Conservation (phyloP, 2,797 vertebrate species). For the Helostoma temminkii region DNA sequence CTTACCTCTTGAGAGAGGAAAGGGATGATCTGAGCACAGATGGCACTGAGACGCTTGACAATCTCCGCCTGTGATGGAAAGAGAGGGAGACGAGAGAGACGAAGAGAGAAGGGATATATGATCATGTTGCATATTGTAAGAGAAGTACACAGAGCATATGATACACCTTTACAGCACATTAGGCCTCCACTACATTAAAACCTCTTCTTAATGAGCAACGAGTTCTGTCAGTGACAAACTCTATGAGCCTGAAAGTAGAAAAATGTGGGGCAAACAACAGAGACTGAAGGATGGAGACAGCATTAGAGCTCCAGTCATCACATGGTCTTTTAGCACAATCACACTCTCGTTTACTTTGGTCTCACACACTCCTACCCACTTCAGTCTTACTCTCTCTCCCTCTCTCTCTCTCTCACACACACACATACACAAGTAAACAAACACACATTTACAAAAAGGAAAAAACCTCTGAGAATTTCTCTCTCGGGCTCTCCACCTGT, state of each 20-base stretch:
- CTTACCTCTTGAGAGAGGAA: conserved; percentile 99
- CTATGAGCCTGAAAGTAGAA: conserved; percentile 1
- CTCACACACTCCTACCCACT: conserved; percentile 16
- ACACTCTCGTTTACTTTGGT: conserved; percentile 46
- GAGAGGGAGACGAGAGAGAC: conserved; percentile 32
- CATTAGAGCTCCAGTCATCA: conserved; percentile 46
- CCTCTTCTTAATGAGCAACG: conserved; percentile 43
- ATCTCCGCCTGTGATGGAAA: conserved; percentile 91
- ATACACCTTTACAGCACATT: conserved; percentile 59
- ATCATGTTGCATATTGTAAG: conserved; percentile 41
- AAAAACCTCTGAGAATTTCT: conserved; percentile 8
- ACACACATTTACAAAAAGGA: conserved; percentile 17
- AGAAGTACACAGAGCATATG: conserved; percentile 46
- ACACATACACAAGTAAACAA: conserved; percentile 7
- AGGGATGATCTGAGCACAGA: conserved; percentile 98
- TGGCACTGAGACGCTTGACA: conserved; percentile 97
- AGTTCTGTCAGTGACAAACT: conserved; percentile 25
- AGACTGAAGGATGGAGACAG: conserved; percentile 30
- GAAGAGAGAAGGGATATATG: conserved; percentile 46
- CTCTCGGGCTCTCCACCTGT: conserved; percentile 20
- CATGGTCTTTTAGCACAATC: conserved; percentile 63
- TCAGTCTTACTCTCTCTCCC: conserved; percentile 9
- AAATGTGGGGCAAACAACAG: conserved; percentile 2
- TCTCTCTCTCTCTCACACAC: neutral
- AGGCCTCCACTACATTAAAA: conserved; percentile 48